A percentile compares a stretch with the other conserved stretches of the same genome.
Evolutionary conservation across 2,888 invertebrate genomes (phyloP).

Genomic region (Mactromeris polynyma): DNA sequence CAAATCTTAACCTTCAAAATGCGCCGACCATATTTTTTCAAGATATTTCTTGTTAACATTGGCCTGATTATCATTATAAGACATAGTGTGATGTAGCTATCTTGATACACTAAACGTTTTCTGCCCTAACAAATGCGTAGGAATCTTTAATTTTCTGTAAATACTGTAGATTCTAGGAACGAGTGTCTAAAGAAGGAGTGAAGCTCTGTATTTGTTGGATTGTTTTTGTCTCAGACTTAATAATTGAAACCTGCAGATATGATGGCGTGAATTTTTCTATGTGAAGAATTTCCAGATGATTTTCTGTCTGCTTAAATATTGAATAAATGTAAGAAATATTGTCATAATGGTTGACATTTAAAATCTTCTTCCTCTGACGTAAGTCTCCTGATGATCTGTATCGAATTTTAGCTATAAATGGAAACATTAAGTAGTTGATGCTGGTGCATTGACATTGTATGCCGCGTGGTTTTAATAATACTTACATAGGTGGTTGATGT

Average conservation of each 20-base stretch:
- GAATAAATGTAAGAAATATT: constrained; percentile 6
- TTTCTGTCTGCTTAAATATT: neutral
- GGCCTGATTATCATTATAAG: too few relatives aligned
- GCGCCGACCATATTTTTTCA: too few relatives aligned
- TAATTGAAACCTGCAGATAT: neutral
- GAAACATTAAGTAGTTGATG: neutral
- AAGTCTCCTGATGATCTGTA: neutral
- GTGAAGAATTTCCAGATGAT: neutral
- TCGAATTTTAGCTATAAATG: neutral
- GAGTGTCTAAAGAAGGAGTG: neutral
- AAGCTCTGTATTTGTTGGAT: neutral
- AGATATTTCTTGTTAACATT: too few relatives aligned
- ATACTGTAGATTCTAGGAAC: neutral
- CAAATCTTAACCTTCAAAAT: too few relatives aligned
- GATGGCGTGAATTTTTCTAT: neutral
- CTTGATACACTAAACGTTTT: too few relatives aligned
- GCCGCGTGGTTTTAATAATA: neutral
- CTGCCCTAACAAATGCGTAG: too few relatives aligned
- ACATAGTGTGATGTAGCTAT: too few relatives aligned
- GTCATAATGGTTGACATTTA: constrained; percentile 16
- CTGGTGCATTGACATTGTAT: neutral
- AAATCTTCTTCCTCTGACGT: constrained; percentile 12
- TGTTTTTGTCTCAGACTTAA: neutral
- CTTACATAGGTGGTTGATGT: neutral
- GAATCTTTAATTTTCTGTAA: neutral